Evolutionary conservation across 2,113 vertebrate genomes (phyloP).

Genomic region (Corythoichthys intestinalis): DNA sequence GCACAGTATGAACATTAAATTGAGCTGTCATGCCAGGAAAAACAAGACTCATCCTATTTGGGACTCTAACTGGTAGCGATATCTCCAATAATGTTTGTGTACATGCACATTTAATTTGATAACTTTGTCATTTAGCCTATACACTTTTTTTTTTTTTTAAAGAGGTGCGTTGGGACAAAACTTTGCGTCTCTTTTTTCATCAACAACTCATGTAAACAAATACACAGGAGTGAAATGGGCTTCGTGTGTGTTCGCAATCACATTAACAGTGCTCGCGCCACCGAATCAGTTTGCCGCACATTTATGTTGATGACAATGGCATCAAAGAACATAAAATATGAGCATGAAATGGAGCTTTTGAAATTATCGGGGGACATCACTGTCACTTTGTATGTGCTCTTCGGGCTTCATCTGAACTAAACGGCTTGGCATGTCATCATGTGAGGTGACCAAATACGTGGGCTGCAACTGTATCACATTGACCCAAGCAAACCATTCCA

Average conservation of each 20-base stretch:
- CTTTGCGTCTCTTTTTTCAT: not conserved
- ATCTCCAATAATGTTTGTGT: not conserved
- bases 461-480: constrained; percentile 60
- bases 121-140: too few relatives aligned
- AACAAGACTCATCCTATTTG: not conserved
- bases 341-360: not conserved
- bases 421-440: constrained; percentile 24
- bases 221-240: not conserved
- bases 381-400: not conserved
- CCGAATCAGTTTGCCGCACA: too few relatives aligned
- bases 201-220: not conserved
- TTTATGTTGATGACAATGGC: not conserved
- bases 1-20: not conserved
- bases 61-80: not conserved
- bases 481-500: constrained; percentile 51
- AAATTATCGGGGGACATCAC: not conserved
- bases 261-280: not conserved
- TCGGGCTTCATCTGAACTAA: constrained; percentile 13
- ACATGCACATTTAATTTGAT: not conserved
- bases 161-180: not conserved
- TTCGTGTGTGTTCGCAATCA: not conserved
- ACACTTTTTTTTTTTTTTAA: not conserved
- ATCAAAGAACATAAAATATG: not conserved
- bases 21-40: not conserved
- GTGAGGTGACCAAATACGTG: constrained; percentile 34